Base-by-base conservation (phyloP, 2,113 vertebrate genomes). In the Spea bombifrons region DNA sequence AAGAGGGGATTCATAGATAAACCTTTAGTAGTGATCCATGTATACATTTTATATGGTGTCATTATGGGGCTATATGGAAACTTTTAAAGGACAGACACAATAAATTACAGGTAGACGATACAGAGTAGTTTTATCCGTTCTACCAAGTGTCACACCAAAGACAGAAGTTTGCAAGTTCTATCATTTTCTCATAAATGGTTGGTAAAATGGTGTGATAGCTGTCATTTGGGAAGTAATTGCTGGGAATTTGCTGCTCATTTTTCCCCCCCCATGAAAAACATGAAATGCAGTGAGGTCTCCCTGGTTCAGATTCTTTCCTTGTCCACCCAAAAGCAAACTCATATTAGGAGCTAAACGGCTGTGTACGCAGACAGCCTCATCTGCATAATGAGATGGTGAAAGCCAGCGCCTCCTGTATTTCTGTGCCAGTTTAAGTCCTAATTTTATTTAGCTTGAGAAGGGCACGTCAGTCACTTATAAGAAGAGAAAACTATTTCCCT, bases 361-460 rank as follows among this genome's bases (percentile, higher is more conserved):
- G 77, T 80, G 77, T 67, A 80, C 77, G 77, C 77, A 73, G 77
- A 80, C 77, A 80, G 77, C 63, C 77, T 80, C 63, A 80, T 80
- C 77, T 80, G 77, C 77, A 80, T 80, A 80, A 80, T 80, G 71
- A 80, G 77, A 73, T 45, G 70, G 77, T 59, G 77, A 73, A 53
- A 67, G 77, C 71, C 71, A 3, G 63, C 71, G 64, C 61, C 77
- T 80, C 77, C 77, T 67, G 63, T 80, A 80, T 80, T 80, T 80
- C 71, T 80, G 47, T 80, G 64, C 64, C 71, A 45, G 72, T 80
- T 73, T 80, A 73, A 73, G 77, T 73, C 64, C 77, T 80, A 80
- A 80, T 80, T 80, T 80, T 80, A 80, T 80, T 80, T 80, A 80
- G 77, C 71, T 73, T 80, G 77, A 80, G 77, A 80, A 80, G 77